A percentile compares a stretch with the other conserved stretches of the same genome.
phyloP scores from a whole-genome alignment of 1,140 invertebrate genomes.

The Drosophila tani region DNA sequence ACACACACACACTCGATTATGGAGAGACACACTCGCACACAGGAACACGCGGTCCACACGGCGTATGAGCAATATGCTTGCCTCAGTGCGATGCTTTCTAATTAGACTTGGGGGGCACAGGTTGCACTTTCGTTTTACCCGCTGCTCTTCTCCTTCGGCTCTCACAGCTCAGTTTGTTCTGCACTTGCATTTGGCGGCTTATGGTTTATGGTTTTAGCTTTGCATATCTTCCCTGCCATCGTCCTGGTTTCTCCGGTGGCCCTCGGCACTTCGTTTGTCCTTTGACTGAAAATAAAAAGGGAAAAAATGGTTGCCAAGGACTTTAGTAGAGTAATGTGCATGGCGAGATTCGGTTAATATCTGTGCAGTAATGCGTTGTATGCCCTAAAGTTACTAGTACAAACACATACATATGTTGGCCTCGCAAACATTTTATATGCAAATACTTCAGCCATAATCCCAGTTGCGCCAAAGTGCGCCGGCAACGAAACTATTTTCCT shows the following conservation, averaged over 20 bases:
- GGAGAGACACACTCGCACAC: background rate
- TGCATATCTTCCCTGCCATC: slow-evolving; percentile 17
- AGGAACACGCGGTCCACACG: slow-evolving; percentile 16
- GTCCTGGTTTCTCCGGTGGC: slow-evolving; percentile 22
- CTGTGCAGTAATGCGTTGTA: slow-evolving; percentile 24
- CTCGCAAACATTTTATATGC: slow-evolving; percentile 6
- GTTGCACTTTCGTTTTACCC: slow-evolving; percentile 26
- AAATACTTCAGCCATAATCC: slow-evolving; percentile 34
- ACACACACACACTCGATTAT: background rate
- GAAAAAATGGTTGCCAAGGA: slow-evolving; percentile 38
- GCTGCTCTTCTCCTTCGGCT: background rate
- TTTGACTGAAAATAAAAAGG: slow-evolving; percentile 38
- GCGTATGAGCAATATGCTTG: slow-evolving; percentile 38
- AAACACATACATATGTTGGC: background rate
- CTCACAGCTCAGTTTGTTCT: slow-evolving; percentile 39
- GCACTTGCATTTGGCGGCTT: slow-evolving; percentile 52
- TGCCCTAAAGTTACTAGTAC: slow-evolving; percentile 16
- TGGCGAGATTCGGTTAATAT: slow-evolving; percentile 37
- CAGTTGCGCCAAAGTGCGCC: slow-evolving; percentile 25
- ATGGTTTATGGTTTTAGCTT: slow-evolving; percentile 44
- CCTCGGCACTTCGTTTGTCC: slow-evolving; percentile 27
- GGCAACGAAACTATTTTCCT: slow-evolving; percentile 50
- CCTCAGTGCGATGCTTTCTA: slow-evolving; percentile 20
- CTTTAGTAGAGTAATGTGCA: slow-evolving; percentile 26
- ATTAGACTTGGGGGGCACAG: slow-evolving; percentile 44